Conservation (phyloP, 2,113 vertebrate genomes). For the Kryptolebias marmoratus region DNA sequence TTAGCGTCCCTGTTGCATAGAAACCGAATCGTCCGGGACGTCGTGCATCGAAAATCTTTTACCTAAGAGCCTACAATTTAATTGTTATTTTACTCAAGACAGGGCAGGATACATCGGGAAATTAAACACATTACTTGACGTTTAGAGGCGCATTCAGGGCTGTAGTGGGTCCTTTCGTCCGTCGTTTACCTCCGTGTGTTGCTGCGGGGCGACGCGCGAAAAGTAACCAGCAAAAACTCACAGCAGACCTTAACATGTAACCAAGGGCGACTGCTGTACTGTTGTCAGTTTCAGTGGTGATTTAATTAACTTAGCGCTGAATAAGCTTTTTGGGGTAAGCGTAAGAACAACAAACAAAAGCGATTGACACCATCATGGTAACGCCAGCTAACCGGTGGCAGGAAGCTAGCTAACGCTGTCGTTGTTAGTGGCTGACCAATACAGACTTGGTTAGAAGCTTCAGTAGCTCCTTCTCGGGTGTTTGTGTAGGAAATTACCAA, state of each 20-base stretch:
- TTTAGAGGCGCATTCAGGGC: background rate
- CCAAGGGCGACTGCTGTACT: too few species aligned
- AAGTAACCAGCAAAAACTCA: background rate
- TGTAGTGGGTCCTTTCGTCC: background rate
- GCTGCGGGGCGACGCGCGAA: background rate
- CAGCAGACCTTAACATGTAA: background rate
- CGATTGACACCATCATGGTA: background rate
- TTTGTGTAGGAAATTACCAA: background rate
- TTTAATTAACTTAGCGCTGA: background rate
- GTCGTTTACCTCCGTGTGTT: background rate
- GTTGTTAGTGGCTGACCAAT: background rate
- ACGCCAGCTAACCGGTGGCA: constrained; percentile 19
- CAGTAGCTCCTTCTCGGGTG: background rate
- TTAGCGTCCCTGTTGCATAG: constrained; percentile 81
- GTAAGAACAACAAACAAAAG: background rate
- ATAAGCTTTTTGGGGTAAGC: background rate
- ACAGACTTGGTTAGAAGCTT: background rate
- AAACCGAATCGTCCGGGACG: constrained; percentile 50
- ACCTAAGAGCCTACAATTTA: background rate
- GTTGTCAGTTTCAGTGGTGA: background rate
- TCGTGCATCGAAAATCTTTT: background rate
- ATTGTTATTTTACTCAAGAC: fast-evolving
- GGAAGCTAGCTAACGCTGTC: constrained; percentile 32
- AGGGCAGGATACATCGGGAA: background rate
- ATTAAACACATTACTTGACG: background rate